These are phyloP conservation scores for Odontocolon sp. DNA, from an alignment of 2,888 invertebrate species.

Conservation along the genomic window DNA sequence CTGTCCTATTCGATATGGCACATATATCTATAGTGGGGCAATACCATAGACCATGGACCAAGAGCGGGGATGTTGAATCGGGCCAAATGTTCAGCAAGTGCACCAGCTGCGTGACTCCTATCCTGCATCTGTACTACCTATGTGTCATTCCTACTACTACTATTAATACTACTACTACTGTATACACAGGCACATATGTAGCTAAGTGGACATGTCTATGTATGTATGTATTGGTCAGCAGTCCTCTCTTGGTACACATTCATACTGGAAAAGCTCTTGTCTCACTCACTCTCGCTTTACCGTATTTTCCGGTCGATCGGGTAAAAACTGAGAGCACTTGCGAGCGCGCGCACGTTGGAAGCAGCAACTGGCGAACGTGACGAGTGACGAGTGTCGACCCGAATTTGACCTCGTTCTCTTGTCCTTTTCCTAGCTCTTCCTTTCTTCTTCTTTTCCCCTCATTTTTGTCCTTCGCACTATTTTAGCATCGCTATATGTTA, in stretches of 20 bases:
- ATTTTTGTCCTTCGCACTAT: not conserved
- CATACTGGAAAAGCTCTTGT: slow-evolving; percentile 9
- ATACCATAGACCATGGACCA: slow-evolving; percentile 6
- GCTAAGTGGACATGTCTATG: no score
- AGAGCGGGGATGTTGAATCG: slow-evolving; percentile 33
- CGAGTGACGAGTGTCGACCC: slow-evolving; percentile 56
- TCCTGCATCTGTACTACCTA: slow-evolving; percentile 18
- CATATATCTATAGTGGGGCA: not conserved
- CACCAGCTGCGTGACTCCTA: slow-evolving; percentile 53
- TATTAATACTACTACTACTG: not conserved
- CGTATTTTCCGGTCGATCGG: slow-evolving; percentile 63
- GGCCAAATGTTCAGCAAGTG: slow-evolving; percentile 46
- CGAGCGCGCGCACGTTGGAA: slow-evolving; percentile 28
- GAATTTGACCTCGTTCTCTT: slow-evolving; percentile 42
- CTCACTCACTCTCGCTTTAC: slow-evolving; percentile 40
- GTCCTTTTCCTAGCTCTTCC: not conserved
- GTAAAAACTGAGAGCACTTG: slow-evolving; percentile 56
- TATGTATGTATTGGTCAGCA: not conserved
- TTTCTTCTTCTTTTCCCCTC: not conserved
- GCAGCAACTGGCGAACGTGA: slow-evolving; percentile 15
- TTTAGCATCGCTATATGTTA: not conserved
- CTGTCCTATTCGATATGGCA: not conserved
- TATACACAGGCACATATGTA: not conserved
- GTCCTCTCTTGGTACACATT: not conserved
- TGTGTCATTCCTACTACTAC: slow-evolving; percentile 11